Conservation (phyloP, 92 coral and sea anemone genomes). For the Paramuricea clavata region DNA sequence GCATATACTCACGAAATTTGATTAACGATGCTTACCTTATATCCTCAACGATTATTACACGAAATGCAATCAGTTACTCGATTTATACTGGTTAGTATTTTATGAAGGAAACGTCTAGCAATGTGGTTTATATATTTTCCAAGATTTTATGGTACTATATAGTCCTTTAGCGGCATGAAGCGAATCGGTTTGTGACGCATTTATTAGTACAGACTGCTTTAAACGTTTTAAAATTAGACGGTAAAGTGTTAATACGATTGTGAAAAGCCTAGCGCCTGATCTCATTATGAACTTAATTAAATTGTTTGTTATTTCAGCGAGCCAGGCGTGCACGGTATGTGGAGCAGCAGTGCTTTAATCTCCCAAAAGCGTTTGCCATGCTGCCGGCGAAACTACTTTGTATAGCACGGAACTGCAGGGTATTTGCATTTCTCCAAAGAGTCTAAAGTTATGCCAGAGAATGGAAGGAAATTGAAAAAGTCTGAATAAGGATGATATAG, state of each 20-base stretch:
- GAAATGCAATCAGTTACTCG: neutral
- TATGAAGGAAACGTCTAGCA: neutral
- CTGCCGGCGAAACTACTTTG: conserved; percentile 35
- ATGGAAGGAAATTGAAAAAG: conserved; percentile 40
- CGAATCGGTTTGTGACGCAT: neutral
- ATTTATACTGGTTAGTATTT: neutral
- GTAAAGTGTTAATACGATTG: conserved; percentile 51
- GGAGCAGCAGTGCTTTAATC: neutral
- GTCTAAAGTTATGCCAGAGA: conserved; percentile 43
- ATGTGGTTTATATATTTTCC: too few relatives aligned
- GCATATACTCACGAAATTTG: neutral
- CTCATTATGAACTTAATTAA: conserved; percentile 47
- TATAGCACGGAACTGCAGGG: conserved; percentile 43
- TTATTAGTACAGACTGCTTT: neutral
- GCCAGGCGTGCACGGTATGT: conserved; percentile 50
- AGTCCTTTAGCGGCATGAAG: neutral
- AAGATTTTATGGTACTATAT: neutral
- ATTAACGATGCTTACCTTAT: neutral
- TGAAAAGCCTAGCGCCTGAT: conserved; percentile 35
- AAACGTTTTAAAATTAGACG: conserved; percentile 34
- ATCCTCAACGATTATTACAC: neutral
- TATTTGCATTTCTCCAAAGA: conserved; percentile 44
- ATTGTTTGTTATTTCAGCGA: conserved; percentile 45
- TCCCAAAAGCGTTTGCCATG: conserved; percentile 29
- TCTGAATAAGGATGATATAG: conserved; percentile 24